phyloP scores from a whole-genome alignment of 2,888 invertebrate species.

The Merodon equestris region DNA sequence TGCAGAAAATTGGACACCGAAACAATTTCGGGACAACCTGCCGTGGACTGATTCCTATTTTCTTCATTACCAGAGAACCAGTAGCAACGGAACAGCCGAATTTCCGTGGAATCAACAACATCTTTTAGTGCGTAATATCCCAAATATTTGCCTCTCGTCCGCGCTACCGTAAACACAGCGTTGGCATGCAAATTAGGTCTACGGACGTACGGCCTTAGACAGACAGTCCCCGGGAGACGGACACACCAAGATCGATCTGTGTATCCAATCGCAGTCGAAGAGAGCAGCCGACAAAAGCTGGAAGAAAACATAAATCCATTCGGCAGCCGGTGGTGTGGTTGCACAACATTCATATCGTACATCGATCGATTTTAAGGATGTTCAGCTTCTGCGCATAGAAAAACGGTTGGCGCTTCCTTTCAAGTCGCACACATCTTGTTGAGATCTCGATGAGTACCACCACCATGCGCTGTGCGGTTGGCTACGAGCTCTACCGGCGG shows the following conservation, averaged over 20 bases:
- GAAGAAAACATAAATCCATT: constrained; percentile 63
- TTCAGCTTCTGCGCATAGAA: constrained; percentile 67
- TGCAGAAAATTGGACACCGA: constrained; percentile 53
- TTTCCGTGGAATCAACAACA: constrained; percentile 57
- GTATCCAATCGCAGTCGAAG: background rate
- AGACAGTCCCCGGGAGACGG: constrained; percentile 41
- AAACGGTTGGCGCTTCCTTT: constrained; percentile 62
- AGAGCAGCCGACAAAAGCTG: constrained; percentile 54
- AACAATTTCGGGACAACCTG: background rate
- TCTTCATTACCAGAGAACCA: constrained; percentile 35
- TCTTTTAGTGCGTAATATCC: constrained; percentile 45
- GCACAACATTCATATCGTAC: constrained; percentile 68
- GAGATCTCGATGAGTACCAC: constrained; percentile 26
- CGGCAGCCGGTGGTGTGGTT: constrained; percentile 45
- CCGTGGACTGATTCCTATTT: constrained; percentile 34
- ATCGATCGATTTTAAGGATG: constrained; percentile 69
- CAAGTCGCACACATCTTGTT: constrained; percentile 39
- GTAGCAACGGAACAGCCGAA: constrained; percentile 19
- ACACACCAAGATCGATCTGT: constrained; percentile 51
- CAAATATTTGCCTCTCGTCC: constrained; percentile 37
- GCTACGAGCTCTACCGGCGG: constrained; percentile 20
- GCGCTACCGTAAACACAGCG: constrained; percentile 28
- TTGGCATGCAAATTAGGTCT: constrained; percentile 65
- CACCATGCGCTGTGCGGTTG: constrained; percentile 1
- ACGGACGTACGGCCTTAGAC: constrained; percentile 43